These are phyloP conservation scores for Neuroterus valhalla DNA, from an alignment of 1,140 invertebrate genomes.

Conservation along the genomic window DNA sequence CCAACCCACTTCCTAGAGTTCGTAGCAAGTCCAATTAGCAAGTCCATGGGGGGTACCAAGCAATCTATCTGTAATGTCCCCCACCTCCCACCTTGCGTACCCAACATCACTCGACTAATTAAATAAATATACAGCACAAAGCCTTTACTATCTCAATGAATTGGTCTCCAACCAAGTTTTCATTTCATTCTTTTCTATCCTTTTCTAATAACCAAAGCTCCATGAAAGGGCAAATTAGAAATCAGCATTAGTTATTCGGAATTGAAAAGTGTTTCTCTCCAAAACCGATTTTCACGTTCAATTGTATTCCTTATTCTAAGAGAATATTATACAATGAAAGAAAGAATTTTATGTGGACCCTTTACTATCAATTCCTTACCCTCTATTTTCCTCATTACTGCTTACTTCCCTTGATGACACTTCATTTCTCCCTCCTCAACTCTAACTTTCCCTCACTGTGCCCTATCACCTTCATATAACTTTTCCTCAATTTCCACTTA, in stretches of 20 bases:
- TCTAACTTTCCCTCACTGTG: too few relatives aligned
- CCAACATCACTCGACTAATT: constrained; percentile 56
- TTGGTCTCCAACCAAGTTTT: constrained; percentile 39
- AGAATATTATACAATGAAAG: too few relatives aligned
- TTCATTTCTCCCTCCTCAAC: too few relatives aligned
- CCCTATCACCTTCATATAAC: too few relatives aligned
- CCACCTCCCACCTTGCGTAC: constrained; percentile 36
- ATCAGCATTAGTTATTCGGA: neutral
- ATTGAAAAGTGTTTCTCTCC: too few relatives aligned
- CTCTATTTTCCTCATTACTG: too few relatives aligned
- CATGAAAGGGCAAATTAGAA: constrained; percentile 27
- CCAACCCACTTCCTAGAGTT: constrained; percentile 31
- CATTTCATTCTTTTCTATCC: constrained; percentile 37
- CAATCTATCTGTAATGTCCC: constrained; percentile 64
- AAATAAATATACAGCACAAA: constrained; percentile 60
- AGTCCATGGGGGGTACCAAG: constrained; percentile 57
- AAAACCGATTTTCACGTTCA: too few relatives aligned
- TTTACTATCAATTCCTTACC: too few relatives aligned
- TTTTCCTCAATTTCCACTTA: too few relatives aligned
- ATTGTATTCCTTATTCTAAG: too few relatives aligned
- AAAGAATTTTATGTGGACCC: too few relatives aligned
- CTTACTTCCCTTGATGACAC: too few relatives aligned
- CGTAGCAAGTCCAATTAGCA: constrained; percentile 63
- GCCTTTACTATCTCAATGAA: constrained; percentile 26
- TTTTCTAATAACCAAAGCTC: constrained; percentile 45